Base-by-base conservation (phyloP, 2,888 invertebrate species). In the Tinea pellionella region DNA sequence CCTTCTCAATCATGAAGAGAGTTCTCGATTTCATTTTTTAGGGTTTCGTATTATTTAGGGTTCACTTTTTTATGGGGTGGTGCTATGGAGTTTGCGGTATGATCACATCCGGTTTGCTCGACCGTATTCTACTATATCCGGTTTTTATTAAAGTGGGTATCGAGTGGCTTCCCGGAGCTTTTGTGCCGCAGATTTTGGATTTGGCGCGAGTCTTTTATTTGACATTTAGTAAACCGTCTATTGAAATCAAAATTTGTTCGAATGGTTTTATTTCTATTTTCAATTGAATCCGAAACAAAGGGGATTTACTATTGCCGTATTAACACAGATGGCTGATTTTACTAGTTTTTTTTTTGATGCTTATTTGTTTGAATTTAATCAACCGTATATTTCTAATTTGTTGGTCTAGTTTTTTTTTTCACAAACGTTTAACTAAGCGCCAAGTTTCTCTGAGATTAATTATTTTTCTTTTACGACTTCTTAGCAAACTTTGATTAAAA, bases 101-200 rank as follows among this genome's bases (percentile, higher is more conserved):
- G 47, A 47, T 47, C 47, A 73, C 72, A 76, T 83, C 83, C 82
- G 72, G 67, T 68, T 68, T 69, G 72, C 68, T 66, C 68, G 67
- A 67, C 66, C 68, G 68, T 69, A 72, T 68, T 66, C 68, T 67
- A 68, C 66, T 66, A 68, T 74, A 80, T 84, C 83, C 83, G 81
- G 80, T 77, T 80, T 80, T 78, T 81, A 83, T 83, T 83, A 78
- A 77, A 74, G 65, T 71, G 71, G 74, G 70, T 80, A 82, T 83
- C 76, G 79, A 83, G 81, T 82, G 78, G 80, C 77, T 81, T 80
- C 76, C 76, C 74, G 75, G 69, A 66, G 74, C 72, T 71, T 78
- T 82, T 83, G 83, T 82, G 69, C 64, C 68, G 70, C 65, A 68
- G 65, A 71, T 74, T 73, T 71, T 67, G 72, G 70, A 72, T 73